Evolutionary conservation across 2,113 vertebrate species (phyloP).

Genomic region (Laterallus jamaicensis): DNA sequence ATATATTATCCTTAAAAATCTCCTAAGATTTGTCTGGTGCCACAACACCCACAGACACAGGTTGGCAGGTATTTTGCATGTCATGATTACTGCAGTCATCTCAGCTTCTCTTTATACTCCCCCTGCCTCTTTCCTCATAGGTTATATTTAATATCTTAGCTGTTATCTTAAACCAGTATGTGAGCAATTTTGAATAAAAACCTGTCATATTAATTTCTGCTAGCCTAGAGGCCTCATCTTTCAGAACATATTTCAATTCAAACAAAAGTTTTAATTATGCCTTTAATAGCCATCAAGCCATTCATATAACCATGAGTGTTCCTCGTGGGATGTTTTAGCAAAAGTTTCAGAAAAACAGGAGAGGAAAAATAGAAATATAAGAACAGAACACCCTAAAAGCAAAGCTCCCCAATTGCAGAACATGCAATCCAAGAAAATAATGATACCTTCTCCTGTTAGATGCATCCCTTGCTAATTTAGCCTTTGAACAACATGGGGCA

Average conservation of each 20-base stretch:
- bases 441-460: rapidly evolving
- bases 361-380: not conserved
- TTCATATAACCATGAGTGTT: not conserved
- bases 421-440: not conserved
- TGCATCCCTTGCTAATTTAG: not conserved
- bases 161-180: not conserved
- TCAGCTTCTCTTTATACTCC: not conserved
- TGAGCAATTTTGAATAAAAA: not conserved
- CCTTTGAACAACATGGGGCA: not conserved
- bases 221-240: not conserved
- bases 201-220: not conserved
- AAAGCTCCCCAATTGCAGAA: not conserved
- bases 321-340: not conserved
- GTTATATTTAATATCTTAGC: not conserved
- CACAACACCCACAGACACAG: rapidly evolving
- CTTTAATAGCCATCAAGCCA: not conserved
- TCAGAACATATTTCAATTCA: not conserved
- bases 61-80: not conserved
- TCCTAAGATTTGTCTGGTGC: not conserved
- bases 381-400: not conserved
- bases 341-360: not conserved
- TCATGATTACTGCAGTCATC: rapidly evolving
- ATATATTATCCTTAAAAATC: not conserved
- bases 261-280: not conserved
- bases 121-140: not conserved